Base-by-base conservation (phyloP, 1,140 invertebrate species). In the Mesaphorura yosii region DNA sequence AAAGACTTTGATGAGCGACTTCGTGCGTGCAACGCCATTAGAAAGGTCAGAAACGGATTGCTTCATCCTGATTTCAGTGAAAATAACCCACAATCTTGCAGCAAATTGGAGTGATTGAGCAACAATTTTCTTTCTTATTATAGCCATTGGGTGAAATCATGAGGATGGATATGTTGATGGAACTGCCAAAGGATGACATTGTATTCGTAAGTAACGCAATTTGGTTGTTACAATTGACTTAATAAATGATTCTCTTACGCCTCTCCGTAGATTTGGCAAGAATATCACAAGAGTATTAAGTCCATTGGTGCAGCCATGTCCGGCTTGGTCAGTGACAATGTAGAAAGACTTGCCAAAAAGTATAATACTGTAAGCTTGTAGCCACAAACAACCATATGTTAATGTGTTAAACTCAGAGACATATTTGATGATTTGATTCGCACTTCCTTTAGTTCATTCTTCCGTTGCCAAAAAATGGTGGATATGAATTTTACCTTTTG, bases 401-500 rank as follows among this genome's bases (percentile, higher is more conserved):
- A n/a, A n/a, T n/a, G n/a, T n/a, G 28, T 26, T 28, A 1, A 38
- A 37, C 15, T 53, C 26, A 27, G 22, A 3, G 39, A 12, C 42
- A 50, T 20, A 56, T 44, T 31, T 19, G 58, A 15, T 59, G 12
- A 40, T 23, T 41, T 56, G 49, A 26, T 42, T 52, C 52, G 31
- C 64, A 34, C 45, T 53, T 50, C 7, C 67, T 69, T 57, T 63
- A 75, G 62, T 94, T 94, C 70, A 55, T 94, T 23, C 77, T 90
- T 58, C 83, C 88, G 4, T 63, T 94, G 34, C 88, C 87, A 3
- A 73, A 85, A 57, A 75, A 78, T 20, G 77, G 86, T 64, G 88
- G 89, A 14, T 92, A 87, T 70, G 89, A 94, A 69, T 92, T 91
- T 65, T 80, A 90, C 50, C 73, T 92, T 68, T 76, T 76, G 55